Evolutionary conservation across 2,113 vertebrate species (phyloP), one percentile per base, ranked within the genome.

Genomic region (Ammospiza nelsoni): DNA sequence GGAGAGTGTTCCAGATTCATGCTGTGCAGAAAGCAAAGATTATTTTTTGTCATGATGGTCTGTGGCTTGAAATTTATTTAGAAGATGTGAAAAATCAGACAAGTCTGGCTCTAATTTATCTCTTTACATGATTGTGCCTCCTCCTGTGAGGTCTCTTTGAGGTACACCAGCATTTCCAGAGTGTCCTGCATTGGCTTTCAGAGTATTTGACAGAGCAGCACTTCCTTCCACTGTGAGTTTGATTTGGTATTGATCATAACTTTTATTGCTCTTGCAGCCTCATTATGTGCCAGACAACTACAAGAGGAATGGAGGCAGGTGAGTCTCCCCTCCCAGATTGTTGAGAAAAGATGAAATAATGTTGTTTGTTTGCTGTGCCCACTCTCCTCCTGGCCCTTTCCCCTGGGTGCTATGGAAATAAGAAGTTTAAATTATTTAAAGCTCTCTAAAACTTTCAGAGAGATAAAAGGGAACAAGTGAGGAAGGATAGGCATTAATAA

Each of bases 251-350:
- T 93, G 48, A 95, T 44, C n/a, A 9, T 33, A 8, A 46, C 19
- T 79, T 57, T 81, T 29, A 2, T 69, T 96, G 43, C 90, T 71
- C 11, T 96, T 97, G 11, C 77, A 99, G 99, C 99, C 99, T 97
- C 99, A 99, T 97, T 99, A 99, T 15, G 99, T 99, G 76, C 99
- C 99, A 14, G 99, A 99, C 98, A 99, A 99, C 98, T 99, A 99
- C 97, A 99, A 99, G 98, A 98, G 99, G 89, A 99, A 99, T 0
- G 99, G 99, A 22, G 99, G 99, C 33, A 98, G 98, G 98, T 98
- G 95, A 98, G 98, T 98, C 44, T 58, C 35, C 14, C 27, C 33
- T 29, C 9, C 22, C 65, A 39, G 22, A 6, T 4, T 1, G 0
- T 1, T 65, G 63, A 9, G n/a, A 61, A 78, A 69, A 76, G 73